Percentiles rank a stretch among this genome's conserved stretches.
Conservation (phyloP, 2,888 invertebrate genomes). For the Seira sanloemensis region DNA sequence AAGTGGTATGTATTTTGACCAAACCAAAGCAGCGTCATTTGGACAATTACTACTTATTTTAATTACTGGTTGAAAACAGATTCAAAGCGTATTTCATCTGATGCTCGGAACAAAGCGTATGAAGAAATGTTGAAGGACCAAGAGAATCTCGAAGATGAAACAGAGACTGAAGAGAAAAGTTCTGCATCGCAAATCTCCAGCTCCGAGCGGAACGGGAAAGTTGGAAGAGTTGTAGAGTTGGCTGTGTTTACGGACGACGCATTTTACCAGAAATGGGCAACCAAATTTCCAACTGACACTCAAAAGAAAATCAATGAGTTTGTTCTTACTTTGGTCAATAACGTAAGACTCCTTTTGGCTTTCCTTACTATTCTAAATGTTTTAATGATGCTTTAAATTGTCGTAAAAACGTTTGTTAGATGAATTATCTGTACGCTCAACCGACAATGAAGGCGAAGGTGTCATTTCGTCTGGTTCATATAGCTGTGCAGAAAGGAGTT, state of each 20-base stretch:
- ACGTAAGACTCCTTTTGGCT: slow-evolving; percentile 34
- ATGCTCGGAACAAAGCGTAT: too few relatives aligned
- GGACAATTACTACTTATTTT: too few relatives aligned
- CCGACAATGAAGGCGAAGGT: slow-evolving; percentile 41
- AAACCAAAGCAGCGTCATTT: too few relatives aligned
- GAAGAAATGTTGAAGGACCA: slow-evolving; percentile 34
- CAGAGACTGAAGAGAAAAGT: slow-evolving; percentile 34
- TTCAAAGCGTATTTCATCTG: too few relatives aligned
- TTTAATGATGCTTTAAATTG: neutral
- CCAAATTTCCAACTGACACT: slow-evolving; percentile 28
- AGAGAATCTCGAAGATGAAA: slow-evolving; percentile 35
- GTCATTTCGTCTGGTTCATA: slow-evolving; percentile 47
- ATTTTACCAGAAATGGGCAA: slow-evolving; percentile 34
- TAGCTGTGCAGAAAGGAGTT: slow-evolving; percentile 48
- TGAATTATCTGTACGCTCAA: slow-evolving; percentile 60
- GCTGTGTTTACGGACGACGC: slow-evolving; percentile 55
- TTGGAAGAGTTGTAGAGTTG: slow-evolving; percentile 41
- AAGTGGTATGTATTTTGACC: too few relatives aligned
- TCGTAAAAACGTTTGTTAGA: slow-evolving; percentile 34
- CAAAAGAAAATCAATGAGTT: slow-evolving; percentile 33
- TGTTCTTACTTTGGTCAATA: slow-evolving; percentile 52
- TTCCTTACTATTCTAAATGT: neutral
- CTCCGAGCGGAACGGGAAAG: too few relatives aligned
- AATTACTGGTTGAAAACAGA: too few relatives aligned
- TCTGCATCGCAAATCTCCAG: too few relatives aligned